Conservation (phyloP, 2,113 vertebrate species). For the Leptodactylus fuscus region DNA sequence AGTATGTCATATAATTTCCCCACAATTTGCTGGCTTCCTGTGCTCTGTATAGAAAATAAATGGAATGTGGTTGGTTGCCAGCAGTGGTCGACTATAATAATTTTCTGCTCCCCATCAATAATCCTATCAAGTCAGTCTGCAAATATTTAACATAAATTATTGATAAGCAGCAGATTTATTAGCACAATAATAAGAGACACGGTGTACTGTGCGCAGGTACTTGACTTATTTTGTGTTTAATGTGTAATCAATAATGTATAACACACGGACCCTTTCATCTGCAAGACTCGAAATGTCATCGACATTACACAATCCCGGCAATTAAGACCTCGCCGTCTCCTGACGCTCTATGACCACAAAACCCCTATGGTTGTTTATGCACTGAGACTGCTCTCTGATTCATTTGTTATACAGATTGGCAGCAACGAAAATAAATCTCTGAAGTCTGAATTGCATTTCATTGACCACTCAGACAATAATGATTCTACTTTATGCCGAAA, state of each 20-base stretch:
- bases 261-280: conserved; percentile 28
- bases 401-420: background rate
- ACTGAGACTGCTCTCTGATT: background rate
- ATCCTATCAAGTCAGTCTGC: conserved; percentile 14
- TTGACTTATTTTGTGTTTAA: conserved; percentile 53
- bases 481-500: background rate
- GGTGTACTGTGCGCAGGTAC: conserved; percentile 21
- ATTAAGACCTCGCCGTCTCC: conserved; percentile 1
- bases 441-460: background rate
- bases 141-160: conserved; percentile 49
- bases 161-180: conserved; percentile 40
- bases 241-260: conserved; percentile 57
- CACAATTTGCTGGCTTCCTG: no score
- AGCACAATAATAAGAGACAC: conserved; percentile 28
- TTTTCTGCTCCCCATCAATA: conserved; percentile 25
- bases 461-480: background rate
- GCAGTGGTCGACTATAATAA: background rate
- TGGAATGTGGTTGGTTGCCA: background rate
- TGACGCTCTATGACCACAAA: background rate
- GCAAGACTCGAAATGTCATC: conserved; percentile 32
- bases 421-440: background rate
- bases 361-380: background rate
- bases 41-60: no score
- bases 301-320: conserved; percentile 32
- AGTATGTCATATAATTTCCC: background rate